Evolutionary conservation across 2,888 invertebrate genomes (phyloP).

Genomic region (Drosophila melanosoma): DNA sequence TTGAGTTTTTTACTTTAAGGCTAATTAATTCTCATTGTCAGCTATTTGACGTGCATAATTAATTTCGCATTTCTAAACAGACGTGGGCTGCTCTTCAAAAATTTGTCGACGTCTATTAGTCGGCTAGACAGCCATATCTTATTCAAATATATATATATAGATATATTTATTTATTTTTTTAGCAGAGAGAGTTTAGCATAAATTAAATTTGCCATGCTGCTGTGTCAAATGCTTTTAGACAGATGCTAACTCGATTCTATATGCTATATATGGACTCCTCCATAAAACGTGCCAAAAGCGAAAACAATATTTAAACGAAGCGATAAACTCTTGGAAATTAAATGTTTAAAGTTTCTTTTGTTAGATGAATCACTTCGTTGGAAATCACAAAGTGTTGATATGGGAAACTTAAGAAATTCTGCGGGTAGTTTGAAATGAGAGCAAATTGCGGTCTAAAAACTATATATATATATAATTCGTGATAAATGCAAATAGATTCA

Average conservation of each 20-base stretch:
- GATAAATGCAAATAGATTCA: background rate
- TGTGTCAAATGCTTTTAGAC: conserved; percentile 8
- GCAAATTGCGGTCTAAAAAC: background rate
- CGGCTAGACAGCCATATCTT: conserved; percentile 5
- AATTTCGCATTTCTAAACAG: conserved; percentile 47
- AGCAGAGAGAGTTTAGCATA: conserved; percentile 14
- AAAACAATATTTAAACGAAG: conserved; percentile 27
- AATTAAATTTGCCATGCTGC: conserved; percentile 12
- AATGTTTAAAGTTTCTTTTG: conserved; percentile 10
- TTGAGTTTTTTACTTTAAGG: conserved; percentile 40
- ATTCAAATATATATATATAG: background rate
- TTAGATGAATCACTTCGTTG: conserved; percentile 21
- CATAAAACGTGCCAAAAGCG: conserved; percentile 51
- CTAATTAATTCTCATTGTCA: conserved; percentile 67
- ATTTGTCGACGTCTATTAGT: conserved; percentile 15
- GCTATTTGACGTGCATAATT: conserved; percentile 59
- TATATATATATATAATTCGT: background rate
- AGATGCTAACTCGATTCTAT: background rate
- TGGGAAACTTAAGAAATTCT: background rate
- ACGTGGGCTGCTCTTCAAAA: conserved; percentile 43
- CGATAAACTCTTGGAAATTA: conserved; percentile 33
- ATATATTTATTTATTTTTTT: background rate
- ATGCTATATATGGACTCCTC: conserved; percentile 2
- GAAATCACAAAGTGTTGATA: conserved; percentile 3
- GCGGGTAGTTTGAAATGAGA: background rate